Percentiles rank a stretch among this genome's conserved stretches.
phyloP scores from a whole-genome alignment of 2,888 invertebrate genomes.

The Pharmacophagus antenor region DNA sequence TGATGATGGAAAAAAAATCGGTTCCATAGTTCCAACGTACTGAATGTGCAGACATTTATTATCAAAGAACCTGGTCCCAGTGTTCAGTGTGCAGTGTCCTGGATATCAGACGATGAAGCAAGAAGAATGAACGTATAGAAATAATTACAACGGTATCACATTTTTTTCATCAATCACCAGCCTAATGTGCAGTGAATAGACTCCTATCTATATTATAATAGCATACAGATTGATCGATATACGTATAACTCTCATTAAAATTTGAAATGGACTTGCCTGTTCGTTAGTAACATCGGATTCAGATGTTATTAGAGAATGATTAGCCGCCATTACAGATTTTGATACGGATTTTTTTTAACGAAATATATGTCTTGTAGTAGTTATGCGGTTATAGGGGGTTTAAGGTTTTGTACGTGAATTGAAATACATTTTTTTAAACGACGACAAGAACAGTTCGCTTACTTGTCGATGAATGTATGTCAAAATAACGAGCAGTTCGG shows the following conservation, averaged over 20 bases:
- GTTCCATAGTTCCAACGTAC: too few relatives aligned
- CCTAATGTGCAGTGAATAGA: slow-evolving; percentile 49
- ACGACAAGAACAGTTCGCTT: too few relatives aligned
- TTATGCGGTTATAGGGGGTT: not conserved
- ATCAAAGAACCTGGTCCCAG: too few relatives aligned
- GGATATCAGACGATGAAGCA: too few relatives aligned
- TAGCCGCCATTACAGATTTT: not conserved
- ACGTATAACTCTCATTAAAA: slow-evolving; percentile 60
- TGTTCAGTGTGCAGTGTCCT: too few relatives aligned
- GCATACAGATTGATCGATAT: slow-evolving; percentile 50
- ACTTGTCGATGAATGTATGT: too few relatives aligned
- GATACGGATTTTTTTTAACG: not conserved
- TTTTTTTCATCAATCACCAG: slow-evolving; percentile 58
- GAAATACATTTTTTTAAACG: too few relatives aligned
- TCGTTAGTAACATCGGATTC: slow-evolving; percentile 32
- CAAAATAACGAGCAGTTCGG: too few relatives aligned
- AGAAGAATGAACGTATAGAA: not conserved
- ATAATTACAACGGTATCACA: slow-evolving; percentile 2
- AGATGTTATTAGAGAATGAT: slow-evolving; percentile 5
- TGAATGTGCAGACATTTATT: too few relatives aligned
- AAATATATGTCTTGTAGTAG: not conserved
- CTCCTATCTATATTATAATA: slow-evolving; percentile 57
- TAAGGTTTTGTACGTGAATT: too few relatives aligned
- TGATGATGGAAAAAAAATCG: too few relatives aligned
- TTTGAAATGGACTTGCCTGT: slow-evolving; percentile 43